Evolutionary conservation across 2,797 vertebrate species (phyloP).

Genomic region (Karalla daura): DNA sequence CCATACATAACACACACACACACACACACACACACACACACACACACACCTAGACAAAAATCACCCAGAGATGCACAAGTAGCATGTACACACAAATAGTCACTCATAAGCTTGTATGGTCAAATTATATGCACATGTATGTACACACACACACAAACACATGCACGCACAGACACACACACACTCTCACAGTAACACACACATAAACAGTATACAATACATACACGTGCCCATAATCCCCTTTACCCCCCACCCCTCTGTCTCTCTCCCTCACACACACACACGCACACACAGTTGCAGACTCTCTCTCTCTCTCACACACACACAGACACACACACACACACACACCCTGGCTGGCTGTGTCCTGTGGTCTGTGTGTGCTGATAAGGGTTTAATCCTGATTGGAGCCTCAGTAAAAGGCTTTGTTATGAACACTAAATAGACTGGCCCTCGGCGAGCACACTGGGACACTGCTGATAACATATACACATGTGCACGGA

Average conservation of each 20-base stretch:
- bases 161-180: conserved; percentile 34
- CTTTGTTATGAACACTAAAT: conserved; percentile 86
- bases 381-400: conserved; percentile 84
- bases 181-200: conserved; percentile 56
- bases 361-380: conserved; percentile 81
- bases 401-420: conserved; percentile 83
- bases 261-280: conserved; percentile 2
- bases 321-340: conserved; percentile 30
- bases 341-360: conserved; percentile 62
- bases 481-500: conserved; percentile 62
- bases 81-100: conserved; percentile 9
- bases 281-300: conserved; percentile 8
- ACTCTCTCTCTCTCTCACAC: conserved; percentile 25
- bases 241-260: conserved; percentile 38
- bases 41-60: background rate
- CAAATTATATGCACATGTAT: conserved; percentile 30
- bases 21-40: background rate
- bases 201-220: conserved; percentile 29
- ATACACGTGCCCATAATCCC: conserved; percentile 62
- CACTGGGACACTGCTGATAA: conserved; percentile 81
- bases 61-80: background rate
- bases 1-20: background rate
- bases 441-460: conserved; percentile 83
- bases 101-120: conserved; percentile 14
- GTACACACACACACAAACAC: conserved; percentile 16